Evolutionary conservation across 1,140 invertebrate genomes (phyloP).

Genomic region (Anoplolepis gracilipes): DNA sequence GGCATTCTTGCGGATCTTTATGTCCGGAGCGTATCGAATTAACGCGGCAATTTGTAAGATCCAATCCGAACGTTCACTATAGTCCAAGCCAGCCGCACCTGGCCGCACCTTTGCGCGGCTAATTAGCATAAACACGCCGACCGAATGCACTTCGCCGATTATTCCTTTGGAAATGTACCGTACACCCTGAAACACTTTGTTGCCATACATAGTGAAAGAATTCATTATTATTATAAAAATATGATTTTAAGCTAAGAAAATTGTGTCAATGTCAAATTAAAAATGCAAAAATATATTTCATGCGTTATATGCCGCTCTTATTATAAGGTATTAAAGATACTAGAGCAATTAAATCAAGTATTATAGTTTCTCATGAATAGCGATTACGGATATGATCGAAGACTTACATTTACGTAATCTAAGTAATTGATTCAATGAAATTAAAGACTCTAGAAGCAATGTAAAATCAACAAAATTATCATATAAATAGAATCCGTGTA

Average conservation of each 20-base stretch:
- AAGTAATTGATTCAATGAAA: not conserved
- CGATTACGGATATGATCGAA: not conserved
- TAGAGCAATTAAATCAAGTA: conserved; percentile 11
- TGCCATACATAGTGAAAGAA: not conserved
- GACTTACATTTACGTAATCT: conserved; percentile 1
- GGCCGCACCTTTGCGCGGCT: conserved; percentile 71
- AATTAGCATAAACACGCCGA: conserved; percentile 72
- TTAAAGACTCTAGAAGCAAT: not conserved
- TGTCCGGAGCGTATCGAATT: conserved; percentile 71
- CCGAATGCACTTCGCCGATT: conserved; percentile 49
- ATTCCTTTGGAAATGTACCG: conserved; percentile 48
- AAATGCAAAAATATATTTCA: not conserved
- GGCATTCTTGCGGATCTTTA: conserved; percentile 49
- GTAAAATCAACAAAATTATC: not conserved
- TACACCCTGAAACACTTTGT: conserved; percentile 44
- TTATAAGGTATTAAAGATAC: not conserved
- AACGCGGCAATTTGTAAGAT: conserved; percentile 73
- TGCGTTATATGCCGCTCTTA: not conserved
- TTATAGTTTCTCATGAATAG: not conserved
- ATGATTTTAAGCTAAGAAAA: not conserved
- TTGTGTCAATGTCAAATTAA: not conserved
- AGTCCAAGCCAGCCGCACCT: conserved; percentile 61
- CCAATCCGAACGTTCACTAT: conserved; percentile 62
- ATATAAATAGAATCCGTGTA: not conserved
- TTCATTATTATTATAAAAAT: conserved; percentile 25